Conservation (phyloP, 2,888 invertebrate genomes). For the Synergus umbraculus region DNA sequence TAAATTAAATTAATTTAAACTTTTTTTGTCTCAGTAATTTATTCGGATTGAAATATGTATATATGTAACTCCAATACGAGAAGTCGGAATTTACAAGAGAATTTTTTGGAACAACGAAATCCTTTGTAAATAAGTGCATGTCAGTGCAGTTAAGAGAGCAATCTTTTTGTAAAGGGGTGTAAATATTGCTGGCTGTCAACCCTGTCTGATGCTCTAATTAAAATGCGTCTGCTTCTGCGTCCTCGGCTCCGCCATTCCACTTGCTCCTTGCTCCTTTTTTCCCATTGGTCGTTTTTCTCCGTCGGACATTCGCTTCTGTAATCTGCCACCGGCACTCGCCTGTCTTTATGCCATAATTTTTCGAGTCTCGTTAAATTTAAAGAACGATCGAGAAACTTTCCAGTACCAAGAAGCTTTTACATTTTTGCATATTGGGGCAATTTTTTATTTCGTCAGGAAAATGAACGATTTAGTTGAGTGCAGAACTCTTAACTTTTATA, state of each 20-base stretch:
- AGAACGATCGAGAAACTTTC: conserved; percentile 4
- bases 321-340: conserved; percentile 40
- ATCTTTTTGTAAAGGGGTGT: conserved; percentile 39
- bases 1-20: too few species aligned
- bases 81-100: neutral
- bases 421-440: conserved; percentile 3
- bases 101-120: neutral
- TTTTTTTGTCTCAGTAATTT: too few species aligned
- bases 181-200: conserved; percentile 48
- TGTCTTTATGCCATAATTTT: conserved; percentile 35
- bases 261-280: conserved; percentile 41
- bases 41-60: too few species aligned
- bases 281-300: conserved; percentile 29
- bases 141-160: neutral
- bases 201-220: conserved; percentile 56
- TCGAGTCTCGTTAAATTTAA: conserved; percentile 5
- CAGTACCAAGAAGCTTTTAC: conserved; percentile 4
- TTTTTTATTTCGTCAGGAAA: neutral
- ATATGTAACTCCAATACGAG: too few species aligned
- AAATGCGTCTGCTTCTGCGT: conserved; percentile 49
- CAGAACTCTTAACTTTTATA: conserved; percentile 1
- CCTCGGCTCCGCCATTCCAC: conserved; percentile 24
- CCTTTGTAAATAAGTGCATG: neutral
- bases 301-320: neutral
- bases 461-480: neutral